phyloP scores from a whole-genome alignment of 35 echinoderm and acorn worm genomes.

The Diadema setosum region DNA sequence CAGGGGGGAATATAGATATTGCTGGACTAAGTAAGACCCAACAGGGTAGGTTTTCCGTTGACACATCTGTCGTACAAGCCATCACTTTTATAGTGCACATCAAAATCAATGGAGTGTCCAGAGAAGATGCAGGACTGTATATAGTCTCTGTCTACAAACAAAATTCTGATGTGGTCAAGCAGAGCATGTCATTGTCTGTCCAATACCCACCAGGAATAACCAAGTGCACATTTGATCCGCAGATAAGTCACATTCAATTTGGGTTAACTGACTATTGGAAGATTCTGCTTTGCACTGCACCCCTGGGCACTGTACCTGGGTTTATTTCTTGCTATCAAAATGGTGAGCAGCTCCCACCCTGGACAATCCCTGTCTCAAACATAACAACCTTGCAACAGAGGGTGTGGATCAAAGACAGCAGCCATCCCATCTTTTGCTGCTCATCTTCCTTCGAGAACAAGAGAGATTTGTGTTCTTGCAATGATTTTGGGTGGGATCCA shows the following conservation, averaged over 20 bases:
- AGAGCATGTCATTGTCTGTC: neutral
- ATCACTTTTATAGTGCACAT: neutral
- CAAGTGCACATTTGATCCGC: neutral
- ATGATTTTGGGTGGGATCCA: no score
- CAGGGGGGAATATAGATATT: neutral
- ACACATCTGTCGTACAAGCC: neutral
- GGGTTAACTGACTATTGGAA: no score
- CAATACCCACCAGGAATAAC: neutral
- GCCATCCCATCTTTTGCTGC: no score
- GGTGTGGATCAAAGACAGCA: no score
- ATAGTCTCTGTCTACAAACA: neutral
- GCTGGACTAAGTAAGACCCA: neutral
- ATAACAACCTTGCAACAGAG: no score
- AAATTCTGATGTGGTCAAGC: neutral
- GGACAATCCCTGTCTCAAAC: no score
- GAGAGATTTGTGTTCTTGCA: no score
- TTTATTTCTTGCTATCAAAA: neutral
- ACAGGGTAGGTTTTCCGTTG: neutral
- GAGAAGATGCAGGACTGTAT: neutral
- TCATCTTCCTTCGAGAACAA: no score
- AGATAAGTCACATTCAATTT: no score
- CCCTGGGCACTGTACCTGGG: neutral
- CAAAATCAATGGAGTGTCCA: neutral
- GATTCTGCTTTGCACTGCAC: neutral
- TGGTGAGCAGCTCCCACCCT: neutral